Percentiles rank a stretch among this genome's conserved stretches.
Conservation (phyloP, 1,140 invertebrate genomes). For the Magallana ariakensis region DNA sequence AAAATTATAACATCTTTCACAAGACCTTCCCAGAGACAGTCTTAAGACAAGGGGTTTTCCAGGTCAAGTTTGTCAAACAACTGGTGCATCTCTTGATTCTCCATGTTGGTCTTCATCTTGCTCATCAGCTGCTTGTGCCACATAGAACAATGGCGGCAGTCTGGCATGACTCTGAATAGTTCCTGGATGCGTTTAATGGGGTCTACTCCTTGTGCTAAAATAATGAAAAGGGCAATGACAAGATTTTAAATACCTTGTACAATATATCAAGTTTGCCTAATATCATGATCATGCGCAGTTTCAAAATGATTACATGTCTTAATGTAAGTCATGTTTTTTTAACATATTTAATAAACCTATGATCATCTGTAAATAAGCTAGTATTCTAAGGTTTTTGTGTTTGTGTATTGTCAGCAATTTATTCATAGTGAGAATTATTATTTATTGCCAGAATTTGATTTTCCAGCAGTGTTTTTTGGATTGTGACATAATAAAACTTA, state of each 20-base stretch:
- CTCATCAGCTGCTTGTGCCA: slow-evolving; percentile 56
- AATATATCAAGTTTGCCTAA: no score
- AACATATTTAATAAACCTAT: no score
- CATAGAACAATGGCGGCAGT: slow-evolving; percentile 41
- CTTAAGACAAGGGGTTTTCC: neutral
- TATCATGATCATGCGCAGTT: no score
- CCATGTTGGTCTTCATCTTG: slow-evolving; percentile 49
- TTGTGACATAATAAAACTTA: no score
- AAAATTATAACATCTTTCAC: neutral
- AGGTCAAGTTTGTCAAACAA: slow-evolving; percentile 36
- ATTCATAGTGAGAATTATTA: no score
- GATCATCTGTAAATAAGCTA: no score
- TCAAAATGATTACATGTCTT: no score
- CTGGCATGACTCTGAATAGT: slow-evolving; percentile 45
- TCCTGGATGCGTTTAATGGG: slow-evolving; percentile 41
- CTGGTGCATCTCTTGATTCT: slow-evolving; percentile 31
- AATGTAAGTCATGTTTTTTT: no score
- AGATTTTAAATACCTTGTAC: neutral
- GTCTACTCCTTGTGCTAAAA: slow-evolving; percentile 50
- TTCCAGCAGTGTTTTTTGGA: no score
- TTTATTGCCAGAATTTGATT: no score
- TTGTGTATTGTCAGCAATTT: no score
- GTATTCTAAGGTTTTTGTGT: no score
- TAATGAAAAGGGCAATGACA: neutral
- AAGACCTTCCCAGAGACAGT: neutral